Base-by-base conservation (phyloP, 1,140 invertebrate species). In the Drosophila orosa region DNA sequence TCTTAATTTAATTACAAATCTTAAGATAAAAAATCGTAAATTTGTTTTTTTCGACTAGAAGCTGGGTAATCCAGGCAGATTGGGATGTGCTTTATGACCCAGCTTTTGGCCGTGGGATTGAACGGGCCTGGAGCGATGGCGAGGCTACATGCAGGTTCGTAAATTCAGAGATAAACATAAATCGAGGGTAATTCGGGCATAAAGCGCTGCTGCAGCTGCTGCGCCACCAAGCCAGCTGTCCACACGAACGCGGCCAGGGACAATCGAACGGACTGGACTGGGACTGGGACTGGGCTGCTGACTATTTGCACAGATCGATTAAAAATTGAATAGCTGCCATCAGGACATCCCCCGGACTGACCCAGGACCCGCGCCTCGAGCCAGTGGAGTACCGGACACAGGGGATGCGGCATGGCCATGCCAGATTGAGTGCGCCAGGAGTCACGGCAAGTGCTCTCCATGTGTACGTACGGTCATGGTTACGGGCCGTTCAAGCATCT, bases 151-250 rank as follows among this genome's bases (percentile, higher is more conserved):
- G 82, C 66, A 48, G 82, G 78, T 79, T 74, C 74, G 83, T 87
- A 86, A 87, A 87, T 87, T 87, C 75, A 75, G 85, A 87, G 78
- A 86, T 86, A 82, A 86, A 87, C 75, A 86, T 87, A 87, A 89
- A 87, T 86, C 83, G 83, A 77, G 67, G 56, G 84, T 87, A 83
- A 87, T 83, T 82, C 83, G 75, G 66, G 79, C 71, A 86, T 79
- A 82, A 87, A 82, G 69, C 78, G 65, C 45, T 62, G 79, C 83
- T 83, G 83, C 62, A 87, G 83, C 73, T 71, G 67, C 65, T 45
- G 40, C 29, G 54, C 74, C 42, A 50, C 57, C 52, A 39, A 42
- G 35, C 44, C 61, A 83, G 72, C 75, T 83, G 80, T 82, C 72
- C 76, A 45, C 62, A 42, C 39, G 39, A 56, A 42, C 50, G 42